phyloP scores from a whole-genome alignment of 2,113 vertebrate genomes.

The Trachemys scripta region DNA sequence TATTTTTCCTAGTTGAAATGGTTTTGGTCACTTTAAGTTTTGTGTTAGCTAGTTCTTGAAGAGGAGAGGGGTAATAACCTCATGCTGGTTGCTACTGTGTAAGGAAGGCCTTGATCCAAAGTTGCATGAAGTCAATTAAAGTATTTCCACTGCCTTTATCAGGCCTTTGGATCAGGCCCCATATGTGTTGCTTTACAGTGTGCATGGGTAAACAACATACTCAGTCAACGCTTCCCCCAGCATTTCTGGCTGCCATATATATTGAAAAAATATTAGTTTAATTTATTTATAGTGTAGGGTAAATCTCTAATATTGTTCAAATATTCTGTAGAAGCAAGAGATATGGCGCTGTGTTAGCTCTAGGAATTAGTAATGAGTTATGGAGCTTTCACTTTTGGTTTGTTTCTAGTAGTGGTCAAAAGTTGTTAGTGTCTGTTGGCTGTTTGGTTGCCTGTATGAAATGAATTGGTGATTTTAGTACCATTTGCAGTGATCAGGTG shows the following conservation, averaged over 20 bases:
- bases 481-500: neutral
- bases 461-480: constrained; percentile 5
- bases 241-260: neutral
- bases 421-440: constrained; percentile 14
- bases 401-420: neutral
- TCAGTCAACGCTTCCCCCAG: neutral
- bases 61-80: neutral
- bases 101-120: neutral
- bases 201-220: neutral
- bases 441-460: neutral
- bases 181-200: neutral
- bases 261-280: neutral
- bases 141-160: neutral
- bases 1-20: neutral
- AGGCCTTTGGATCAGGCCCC: neutral
- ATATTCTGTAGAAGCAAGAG: no score
- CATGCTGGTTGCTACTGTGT: neutral
- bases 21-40: neutral
- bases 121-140: neutral
- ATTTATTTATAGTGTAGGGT: neutral
- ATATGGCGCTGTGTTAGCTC: neutral
- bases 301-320: neutral
- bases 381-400: neutral
- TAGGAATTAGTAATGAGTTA: constrained; percentile 9
- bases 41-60: neutral